Percentiles rank a stretch among this genome's conserved stretches.
Evolutionary conservation across 2,888 invertebrate genomes (phyloP).

Genomic region (Clunio marinus): DNA sequence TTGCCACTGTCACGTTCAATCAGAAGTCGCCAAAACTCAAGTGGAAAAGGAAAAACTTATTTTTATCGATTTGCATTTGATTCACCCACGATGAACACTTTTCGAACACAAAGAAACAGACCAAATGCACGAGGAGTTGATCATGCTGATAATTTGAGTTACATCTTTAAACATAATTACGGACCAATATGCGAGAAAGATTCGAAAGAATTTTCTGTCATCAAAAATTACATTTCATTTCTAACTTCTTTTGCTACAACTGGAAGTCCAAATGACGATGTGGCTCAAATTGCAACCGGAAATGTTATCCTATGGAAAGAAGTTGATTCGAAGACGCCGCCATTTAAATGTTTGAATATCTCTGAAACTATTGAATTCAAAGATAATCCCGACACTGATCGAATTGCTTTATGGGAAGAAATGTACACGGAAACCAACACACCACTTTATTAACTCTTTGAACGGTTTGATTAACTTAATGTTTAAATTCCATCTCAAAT

Average conservation of each 20-base stretch:
- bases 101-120: slow-evolving; percentile 48
- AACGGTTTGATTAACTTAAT: too few relatives aligned
- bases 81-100: slow-evolving; percentile 48
- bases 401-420: slow-evolving; percentile 23
- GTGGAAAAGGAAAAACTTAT: slow-evolving; percentile 46
- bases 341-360: slow-evolving; percentile 38
- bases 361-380: slow-evolving; percentile 21
- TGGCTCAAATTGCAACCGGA: background rate
- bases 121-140: slow-evolving; percentile 44
- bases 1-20: too few relatives aligned
- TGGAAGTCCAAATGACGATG: slow-evolving; percentile 25
- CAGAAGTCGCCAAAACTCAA: slow-evolving; percentile 42
- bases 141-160: slow-evolving; percentile 49
- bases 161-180: slow-evolving; percentile 47
- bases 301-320: slow-evolving; percentile 12
- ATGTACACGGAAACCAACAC: slow-evolving; percentile 18
- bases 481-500: too few relatives aligned
- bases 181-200: background rate
- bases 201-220: background rate
- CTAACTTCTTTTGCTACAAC: slow-evolving; percentile 22
- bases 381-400: slow-evolving; percentile 30
- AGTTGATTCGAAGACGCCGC: background rate
- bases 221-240: background rate
- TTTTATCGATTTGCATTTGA: slow-evolving; percentile 50
- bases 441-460: background rate